These are phyloP conservation scores for Chydorus sphaericus DNA, from an alignment of 2,888 invertebrate species.

Conservation along the genomic window DNA sequence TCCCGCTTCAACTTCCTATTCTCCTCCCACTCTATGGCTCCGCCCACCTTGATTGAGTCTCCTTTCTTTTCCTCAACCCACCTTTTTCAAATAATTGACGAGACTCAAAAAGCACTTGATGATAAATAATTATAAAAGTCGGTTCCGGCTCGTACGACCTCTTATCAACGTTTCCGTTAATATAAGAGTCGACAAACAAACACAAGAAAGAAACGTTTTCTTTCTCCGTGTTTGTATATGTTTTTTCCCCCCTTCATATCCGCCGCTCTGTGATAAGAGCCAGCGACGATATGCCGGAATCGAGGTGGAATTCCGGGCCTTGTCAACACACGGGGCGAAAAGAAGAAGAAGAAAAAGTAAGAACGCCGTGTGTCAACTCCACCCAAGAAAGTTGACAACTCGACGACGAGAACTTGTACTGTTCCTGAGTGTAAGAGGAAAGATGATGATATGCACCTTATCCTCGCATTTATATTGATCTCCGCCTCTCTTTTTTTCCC, in stretches of 20 bases:
- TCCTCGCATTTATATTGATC: background rate
- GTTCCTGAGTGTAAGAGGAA: background rate
- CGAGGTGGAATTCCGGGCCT: background rate
- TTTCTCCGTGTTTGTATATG: too few relatives aligned
- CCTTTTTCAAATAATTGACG: too few relatives aligned
- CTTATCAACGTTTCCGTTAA: too few relatives aligned
- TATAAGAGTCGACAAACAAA: too few relatives aligned
- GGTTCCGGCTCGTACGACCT: too few relatives aligned
- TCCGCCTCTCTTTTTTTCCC: background rate
- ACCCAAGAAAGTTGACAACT: slow-evolving; percentile 5
- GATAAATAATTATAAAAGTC: too few relatives aligned
- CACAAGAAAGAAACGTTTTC: too few relatives aligned
- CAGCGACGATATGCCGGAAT: background rate
- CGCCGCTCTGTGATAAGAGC: background rate
- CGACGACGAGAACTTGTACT: background rate
- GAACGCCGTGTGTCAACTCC: background rate
- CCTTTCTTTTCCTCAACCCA: too few relatives aligned
- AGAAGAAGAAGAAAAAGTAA: background rate
- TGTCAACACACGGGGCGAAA: background rate
- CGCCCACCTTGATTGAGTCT: background rate
- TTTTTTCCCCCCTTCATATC: too few relatives aligned
- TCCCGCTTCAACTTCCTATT: background rate
- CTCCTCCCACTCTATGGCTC: background rate
- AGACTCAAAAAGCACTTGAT: too few relatives aligned
- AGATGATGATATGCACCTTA: background rate